Conservation (phyloP, 2,888 invertebrate species). For the Leptogaster cylindrica region DNA sequence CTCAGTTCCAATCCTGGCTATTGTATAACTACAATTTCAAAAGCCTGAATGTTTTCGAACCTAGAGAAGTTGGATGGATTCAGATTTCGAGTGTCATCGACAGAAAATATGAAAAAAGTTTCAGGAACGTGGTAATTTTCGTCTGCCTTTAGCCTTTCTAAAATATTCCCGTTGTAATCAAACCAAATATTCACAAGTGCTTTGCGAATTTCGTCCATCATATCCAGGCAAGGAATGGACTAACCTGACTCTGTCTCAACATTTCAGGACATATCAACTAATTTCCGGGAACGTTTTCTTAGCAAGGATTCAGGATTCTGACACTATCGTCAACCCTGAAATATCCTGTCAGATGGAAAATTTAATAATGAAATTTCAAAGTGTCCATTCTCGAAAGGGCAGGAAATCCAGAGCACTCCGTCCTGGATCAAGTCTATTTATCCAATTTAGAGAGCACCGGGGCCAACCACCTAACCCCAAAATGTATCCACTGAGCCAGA, state of each 20-base stretch:
- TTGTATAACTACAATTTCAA: no score
- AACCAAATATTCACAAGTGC: not conserved
- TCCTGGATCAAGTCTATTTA: not conserved
- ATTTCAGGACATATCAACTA: no score
- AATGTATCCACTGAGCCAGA: not conserved
- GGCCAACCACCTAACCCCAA: slow-evolving; percentile 38
- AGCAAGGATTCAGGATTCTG: slow-evolving; percentile 6
- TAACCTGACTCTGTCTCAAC: no score
- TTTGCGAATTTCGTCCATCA: not conserved
- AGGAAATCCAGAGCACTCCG: not conserved
- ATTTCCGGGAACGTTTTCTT: slow-evolving; percentile 28
- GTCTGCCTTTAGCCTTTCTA: slow-evolving; percentile 10
- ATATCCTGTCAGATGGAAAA: slow-evolving; percentile 50
- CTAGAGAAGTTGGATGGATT: no score
- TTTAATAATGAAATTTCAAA: slow-evolving; percentile 52
- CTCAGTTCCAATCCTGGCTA: no score
- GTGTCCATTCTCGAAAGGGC: slow-evolving; percentile 49
- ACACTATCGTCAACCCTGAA: slow-evolving; percentile 24
- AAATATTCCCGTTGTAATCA: slow-evolving; percentile 25
- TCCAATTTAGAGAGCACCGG: slow-evolving; percentile 24
- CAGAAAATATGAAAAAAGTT: slow-evolving; percentile 40
- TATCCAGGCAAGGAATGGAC: not conserved
- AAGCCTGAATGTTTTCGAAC: no score
- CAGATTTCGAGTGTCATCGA: slow-evolving; percentile 30
- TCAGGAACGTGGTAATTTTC: not conserved